Evolutionary conservation across 2,113 vertebrate genomes (phyloP), one percentile per base, ranked within the genome.

Genomic region (Cheirogaleus medius): DNA sequence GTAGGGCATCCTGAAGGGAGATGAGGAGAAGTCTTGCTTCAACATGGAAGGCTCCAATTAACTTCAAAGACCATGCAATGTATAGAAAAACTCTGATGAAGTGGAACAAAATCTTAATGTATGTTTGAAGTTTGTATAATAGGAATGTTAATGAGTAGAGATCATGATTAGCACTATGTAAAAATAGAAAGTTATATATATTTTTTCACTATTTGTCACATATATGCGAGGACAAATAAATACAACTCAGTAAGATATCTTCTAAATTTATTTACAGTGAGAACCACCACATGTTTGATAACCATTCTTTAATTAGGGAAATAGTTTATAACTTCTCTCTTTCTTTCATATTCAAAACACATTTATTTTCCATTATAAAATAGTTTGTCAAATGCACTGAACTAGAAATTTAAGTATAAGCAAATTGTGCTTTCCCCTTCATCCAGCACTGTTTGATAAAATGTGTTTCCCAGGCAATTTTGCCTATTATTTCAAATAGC

Each of bases 311-410:
- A 98, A 96, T 97, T 98, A 97, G 71, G 71, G 25, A 49, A 89
- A 83, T 73, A 44, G 80, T 95, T 96, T 81, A 80, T 85, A 94
- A 91, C 80, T 94, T 87, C 44, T 94, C 71, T 73, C 77, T 96
- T 97, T 93, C 69, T 96, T 97, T 96, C 93, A 76, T 76, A 83
- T 93, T 94, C 49, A 89, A 96, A 96, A 87, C 89, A 97, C 97
- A 90, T 98, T 98, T 97, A 96, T 97, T 98, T 98, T 97, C 89
- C 95, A 97, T 98, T 97, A 96, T 76, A 87, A 96, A 95, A 91
- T 66, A 80, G 91, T 97, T 98, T 97, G 73, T 58, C 73, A 52
- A 98, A 93, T 84, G 86, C 93, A 68, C 83, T 88, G 94, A 97
- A 95, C 93, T 93, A 94, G 91, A 96, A 97, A 92, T 81, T 68